Base-by-base conservation (phyloP, 1,140 invertebrate genomes). In the Zeugodacus cucurbitae region DNA sequence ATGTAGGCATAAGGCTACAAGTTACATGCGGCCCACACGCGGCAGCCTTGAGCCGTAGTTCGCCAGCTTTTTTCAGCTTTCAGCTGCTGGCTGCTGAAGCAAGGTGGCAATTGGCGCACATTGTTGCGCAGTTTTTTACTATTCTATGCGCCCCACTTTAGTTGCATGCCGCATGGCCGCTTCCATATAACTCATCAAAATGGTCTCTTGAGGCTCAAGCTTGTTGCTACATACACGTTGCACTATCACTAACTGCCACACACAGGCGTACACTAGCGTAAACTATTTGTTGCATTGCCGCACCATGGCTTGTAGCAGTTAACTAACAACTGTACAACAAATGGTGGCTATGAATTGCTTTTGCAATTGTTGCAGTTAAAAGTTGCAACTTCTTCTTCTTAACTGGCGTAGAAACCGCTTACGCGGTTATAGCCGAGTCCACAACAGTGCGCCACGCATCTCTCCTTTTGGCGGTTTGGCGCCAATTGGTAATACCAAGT, bases 171-270 rank as follows among this genome's bases (percentile, higher is more conserved):
- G 26, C 41, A 82, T 26, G 41, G 37, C 74, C 74, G 11, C 74
- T 82, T 82, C 74, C 74, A 82, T 82, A 82, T 82, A 82, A 82
- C 74, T 48, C 74, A 82, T 48, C 74, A 82, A 44, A 82, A 48
- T 26, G 74, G 74, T 82, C 74, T 82, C 74, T 82, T 14, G 74
- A 44, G 74, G 74, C 74, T 41, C 22, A 11, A 8, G 74, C 74
- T 82, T 48, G 41, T 82, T 48, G 41, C 20, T 54, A 41, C 74
- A 82, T 82, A 41, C 41, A 82, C 48, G 37, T 48, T 82, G 44
- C 74, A 82, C 74, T 74, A 54, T 54, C 48, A 8, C 22, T 82
- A 82, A 41, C 74, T 48, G 74, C 74, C 26, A 29, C 74, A 67
- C 58, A 4, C 29, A 32, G 0, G 29, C 29, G 8, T 67, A 17